Base-by-base conservation (phyloP, 1,140 invertebrate species). In the Nephila pilipes region DNA sequence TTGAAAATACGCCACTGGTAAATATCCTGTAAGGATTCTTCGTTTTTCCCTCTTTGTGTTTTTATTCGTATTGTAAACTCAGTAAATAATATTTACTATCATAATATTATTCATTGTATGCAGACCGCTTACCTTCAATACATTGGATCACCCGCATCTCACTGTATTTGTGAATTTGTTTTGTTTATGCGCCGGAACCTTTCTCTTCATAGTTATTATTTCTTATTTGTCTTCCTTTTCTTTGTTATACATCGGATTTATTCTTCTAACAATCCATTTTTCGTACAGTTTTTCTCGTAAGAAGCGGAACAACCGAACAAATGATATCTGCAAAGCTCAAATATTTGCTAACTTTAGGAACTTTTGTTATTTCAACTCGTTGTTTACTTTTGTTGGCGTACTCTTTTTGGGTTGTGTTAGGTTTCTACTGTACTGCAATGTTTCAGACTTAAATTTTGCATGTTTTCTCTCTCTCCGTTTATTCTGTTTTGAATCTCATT, bases 231-330 rank as follows among this genome's bases (percentile, higher is more conserved):
- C 29, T 75, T 75, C 29, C 69, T 32, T 12, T 25, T 69, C 63
- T 69, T 75, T 75, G 69, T 75, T 75, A 75, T 75, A 14, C 69
- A 20, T 36, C 69, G 69, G 29, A 32, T 75, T 32, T 36, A 29
- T 75, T 75, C 69, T 75, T n/a, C n/a, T 3, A 25, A 14, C n/a
- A 14, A 25, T 65, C 12, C 25, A 65, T 65, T 65, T 65, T 65
- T 12, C 63, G 10, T 2, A 25, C 3, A 25, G 63, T 65, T 75
- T 75, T 16, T 18, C 25, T 1, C 5, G 29, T 20, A 18, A 32
- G 69, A 29, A 36, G 69, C 69, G 32, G n/a, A 75, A 75, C 69
- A 75, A 5, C 25, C 29, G 5, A 36, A 75, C 69, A 75, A 75
- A 65, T 65, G 63, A 65, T 65, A 6, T 65, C n/a, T 65, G 18